phyloP scores from a whole-genome alignment of 2,113 vertebrate species.

The Gavialis gangeticus region DNA sequence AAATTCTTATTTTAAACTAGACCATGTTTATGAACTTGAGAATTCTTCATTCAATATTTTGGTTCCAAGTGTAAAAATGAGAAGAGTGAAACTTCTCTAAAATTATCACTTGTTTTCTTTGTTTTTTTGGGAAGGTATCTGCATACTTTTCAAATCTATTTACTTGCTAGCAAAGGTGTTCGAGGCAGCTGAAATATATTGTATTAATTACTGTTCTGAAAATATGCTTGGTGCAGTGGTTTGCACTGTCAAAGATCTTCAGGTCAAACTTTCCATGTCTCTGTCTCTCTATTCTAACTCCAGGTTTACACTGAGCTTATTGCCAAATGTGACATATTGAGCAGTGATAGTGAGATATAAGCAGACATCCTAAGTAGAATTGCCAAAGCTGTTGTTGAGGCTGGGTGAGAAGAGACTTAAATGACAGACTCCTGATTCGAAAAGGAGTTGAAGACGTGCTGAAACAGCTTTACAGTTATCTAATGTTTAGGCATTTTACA shows the following conservation, averaged over 20 bases:
- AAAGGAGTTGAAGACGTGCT: neutral
- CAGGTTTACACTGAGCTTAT: neutral
- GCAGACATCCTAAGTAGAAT: neutral
- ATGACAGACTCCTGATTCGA: neutral
- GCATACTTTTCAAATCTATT: constrained; percentile 20
- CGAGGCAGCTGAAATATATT: neutral
- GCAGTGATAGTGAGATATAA: neutral
- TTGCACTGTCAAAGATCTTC: neutral
- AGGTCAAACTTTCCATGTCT: neutral
- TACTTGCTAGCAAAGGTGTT: neutral
- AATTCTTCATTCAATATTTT: neutral
- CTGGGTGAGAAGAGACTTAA: neutral
- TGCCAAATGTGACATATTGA: neutral
- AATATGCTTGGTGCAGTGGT: neutral
- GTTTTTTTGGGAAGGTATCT: neutral
- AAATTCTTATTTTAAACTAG: neutral
- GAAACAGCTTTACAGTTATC: neutral
- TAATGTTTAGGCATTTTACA: neutral
- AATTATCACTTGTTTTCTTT: neutral
- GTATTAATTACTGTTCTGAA: constrained; percentile 34
- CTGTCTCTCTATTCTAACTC: neutral
- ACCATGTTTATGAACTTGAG: too few species aligned
- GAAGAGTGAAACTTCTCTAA: neutral
- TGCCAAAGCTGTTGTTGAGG: neutral
- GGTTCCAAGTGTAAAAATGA: neutral